Evolutionary conservation across 2,888 invertebrate genomes (phyloP), one percentile per base, ranked within the genome.

Genomic region (Timema cristinae): DNA sequence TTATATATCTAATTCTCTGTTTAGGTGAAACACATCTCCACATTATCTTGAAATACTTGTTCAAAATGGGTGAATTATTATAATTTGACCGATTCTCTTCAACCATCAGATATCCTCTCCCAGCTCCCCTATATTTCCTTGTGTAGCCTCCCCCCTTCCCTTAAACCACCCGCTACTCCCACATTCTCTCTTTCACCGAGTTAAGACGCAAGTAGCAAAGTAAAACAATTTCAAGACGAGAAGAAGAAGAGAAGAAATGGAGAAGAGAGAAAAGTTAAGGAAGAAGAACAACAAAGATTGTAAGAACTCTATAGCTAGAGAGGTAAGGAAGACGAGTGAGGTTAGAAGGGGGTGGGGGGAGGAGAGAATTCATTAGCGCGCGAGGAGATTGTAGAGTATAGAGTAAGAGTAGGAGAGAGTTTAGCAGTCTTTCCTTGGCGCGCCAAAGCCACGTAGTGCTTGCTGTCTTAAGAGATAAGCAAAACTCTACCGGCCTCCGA

Each of bases 401-500:
- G 54, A 13, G 54, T 54, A n/a, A 13, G 54, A 13, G 54, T 2
- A n/a, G 11, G 54, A 13, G 54, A 13, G 63, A 47, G 13, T 32
- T 63, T 63, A 32, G 63, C 63, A 63, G 63, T 32, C 32, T 32
- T 32, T 32, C 32, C 32, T 32, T 32, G 32, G 32, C 32, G 32
- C 63, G 48, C 48, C 63, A 32, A 63, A 13, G 59, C 59, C 59
- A n/a, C 32, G 4, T 63, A 32, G 32, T 48, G 63, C 47, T 63
- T 48, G 47, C 63, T 48, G 63, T 63, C 63, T 63, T 63, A 63
- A 63, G 63, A 63, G 63, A 63, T 63, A 63, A 63, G 63, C 63
- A 63, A 63, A 63, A 63, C 63, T 63, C 63, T 48, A 32, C 32
- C 32, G 32, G 32, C 32, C 32, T 7, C 63, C n/a, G 54, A 13